Evolutionary conservation across 2,797 vertebrate species (phyloP), one percentile per base, ranked within the genome.

Genomic region (Craterocephalus amniculus): DNA sequence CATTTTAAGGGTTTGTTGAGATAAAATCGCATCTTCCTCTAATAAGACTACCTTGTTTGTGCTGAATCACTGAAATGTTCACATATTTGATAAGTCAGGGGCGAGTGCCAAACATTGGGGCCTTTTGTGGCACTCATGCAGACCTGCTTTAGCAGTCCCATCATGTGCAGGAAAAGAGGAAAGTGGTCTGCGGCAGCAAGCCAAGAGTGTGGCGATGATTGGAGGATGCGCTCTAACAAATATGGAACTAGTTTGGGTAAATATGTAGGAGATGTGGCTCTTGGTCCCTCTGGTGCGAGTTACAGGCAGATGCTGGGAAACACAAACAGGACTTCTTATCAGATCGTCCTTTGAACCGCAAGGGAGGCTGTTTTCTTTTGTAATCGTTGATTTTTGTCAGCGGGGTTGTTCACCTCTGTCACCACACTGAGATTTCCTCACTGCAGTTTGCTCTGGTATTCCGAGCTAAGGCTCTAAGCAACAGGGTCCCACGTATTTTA

Each of bases 391-490:
- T 88, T 83, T 49, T 78, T 63, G 72, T 76, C 85, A 35, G 71
- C 16, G 4, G 20, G 85, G 81, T 86, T 72, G 13, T 88, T 85
- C 56, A 85, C 84, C 86, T 81, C 34, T 40, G 58, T 72, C 83
- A 52, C 77, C 83, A 65, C 62, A 63, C 71, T 55, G 69, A 85
- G 63, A 68, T 69, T 34, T 79, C 26, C 22, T n/a, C 12, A 29
- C 62, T 61, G 62, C 1, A 18, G 70, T 65, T 72, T 72, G 77
- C 63, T 62, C 65, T 45, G 70, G 76, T 77, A 77, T 86, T 77
- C 66, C 85, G 87, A 87, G 58, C 83, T 65, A 72, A 0, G 43
- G 58, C 66, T 73, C 10, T 0, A 57, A 67, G 7, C 58, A 14
- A 26, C 67, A 48, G 24, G 18, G 45, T 58, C 63, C 70, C 57